Percentiles rank a stretch among this genome's conserved stretches.
phyloP scores from a whole-genome alignment of 1,140 invertebrate genomes.

The Drosophila lowei region DNA sequence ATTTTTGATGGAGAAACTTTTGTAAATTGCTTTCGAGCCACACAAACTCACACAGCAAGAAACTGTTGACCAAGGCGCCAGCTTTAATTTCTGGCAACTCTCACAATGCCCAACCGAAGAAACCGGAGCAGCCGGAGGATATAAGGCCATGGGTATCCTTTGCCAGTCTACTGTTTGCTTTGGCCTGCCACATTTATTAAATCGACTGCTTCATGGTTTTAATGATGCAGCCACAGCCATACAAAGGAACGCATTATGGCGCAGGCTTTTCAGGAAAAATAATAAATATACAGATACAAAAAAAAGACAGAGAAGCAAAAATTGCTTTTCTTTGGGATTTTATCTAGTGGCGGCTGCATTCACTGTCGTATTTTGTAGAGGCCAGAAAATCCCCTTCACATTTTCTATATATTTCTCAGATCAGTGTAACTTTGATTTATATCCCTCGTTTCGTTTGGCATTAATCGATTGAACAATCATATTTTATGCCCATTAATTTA shows the following conservation, averaged over 20 bases:
- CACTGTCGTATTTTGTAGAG: conserved; percentile 42
- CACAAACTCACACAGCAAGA: conserved; percentile 28
- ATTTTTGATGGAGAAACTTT: conserved; percentile 83
- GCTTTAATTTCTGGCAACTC: conserved; percentile 54
- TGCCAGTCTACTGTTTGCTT: conserved; percentile 44
- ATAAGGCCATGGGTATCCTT: conserved; percentile 21
- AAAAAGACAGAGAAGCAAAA: conserved; percentile 24
- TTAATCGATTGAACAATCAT: too few species aligned
- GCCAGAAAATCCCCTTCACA: conserved; percentile 23
- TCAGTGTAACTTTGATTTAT: too few species aligned
- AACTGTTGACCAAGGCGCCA: conserved; percentile 33
- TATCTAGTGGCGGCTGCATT: conserved; percentile 46
- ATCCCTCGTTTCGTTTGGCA: too few species aligned
- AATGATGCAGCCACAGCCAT: conserved; percentile 54
- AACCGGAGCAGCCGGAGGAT: conserved; percentile 16
- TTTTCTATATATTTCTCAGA: background rate
- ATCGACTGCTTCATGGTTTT: conserved; percentile 73
- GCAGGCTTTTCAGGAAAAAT: conserved; percentile 24
- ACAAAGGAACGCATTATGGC: conserved; percentile 45
- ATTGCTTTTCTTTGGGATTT: conserved; percentile 43
- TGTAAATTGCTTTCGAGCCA: conserved; percentile 78
- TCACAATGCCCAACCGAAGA: conserved; percentile 13
- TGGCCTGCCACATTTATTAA: conserved; percentile 69
- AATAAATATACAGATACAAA: conserved; percentile 24
- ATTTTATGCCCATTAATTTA: too few species aligned